Conservation (phyloP, 2,888 invertebrate genomes). For the Parnassius apollo region DNA sequence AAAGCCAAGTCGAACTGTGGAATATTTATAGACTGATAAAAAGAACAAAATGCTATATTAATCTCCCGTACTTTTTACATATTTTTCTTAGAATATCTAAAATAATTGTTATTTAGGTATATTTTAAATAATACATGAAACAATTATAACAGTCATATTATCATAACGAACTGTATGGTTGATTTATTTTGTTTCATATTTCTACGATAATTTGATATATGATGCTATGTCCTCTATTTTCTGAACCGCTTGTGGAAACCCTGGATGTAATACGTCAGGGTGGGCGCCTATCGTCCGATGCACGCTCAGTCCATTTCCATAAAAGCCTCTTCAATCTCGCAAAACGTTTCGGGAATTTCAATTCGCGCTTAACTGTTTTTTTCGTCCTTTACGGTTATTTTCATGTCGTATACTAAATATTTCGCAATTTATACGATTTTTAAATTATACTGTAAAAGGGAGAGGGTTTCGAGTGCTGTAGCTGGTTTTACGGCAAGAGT, state of each 20-base stretch:
- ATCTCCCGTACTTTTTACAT: no score
- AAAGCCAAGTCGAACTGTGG: no score
- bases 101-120: no score
- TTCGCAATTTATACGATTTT: constrained; percentile 40
- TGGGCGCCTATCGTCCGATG: constrained; percentile 62
- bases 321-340: constrained; percentile 80
- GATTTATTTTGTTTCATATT: no score
- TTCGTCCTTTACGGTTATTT: constrained; percentile 32
- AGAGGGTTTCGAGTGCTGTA: not conserved
- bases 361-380: constrained; percentile 72
- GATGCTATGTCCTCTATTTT: constrained; percentile 12
- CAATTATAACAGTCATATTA: no score
- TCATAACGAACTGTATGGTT: no score
- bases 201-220: no score
- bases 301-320: constrained; percentile 77
- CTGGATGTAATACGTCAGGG: constrained; percentile 40
- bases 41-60: no score
- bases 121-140: no score
- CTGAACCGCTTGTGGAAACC: constrained; percentile 4
- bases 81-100: no score
- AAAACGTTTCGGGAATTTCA: constrained; percentile 78
- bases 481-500: not conserved
- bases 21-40: no score
- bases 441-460: constrained; percentile 17
- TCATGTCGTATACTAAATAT: constrained; percentile 41